These are phyloP conservation scores for roundworm (Caenorhabditis elegans) DNA, from an alignment of 1,140 invertebrate genomes.

Conservation along the genomic window WBcel235 BX284605.5:6097001-6097500, in stretches of 20 bases:
- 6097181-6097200: too few species aligned
- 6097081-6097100: background rate
- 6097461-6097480: background rate
- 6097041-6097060: too few species aligned
- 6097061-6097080: too few species aligned
- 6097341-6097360: background rate
- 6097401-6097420: background rate
- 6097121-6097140: too few species aligned
- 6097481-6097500: background rate
- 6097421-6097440: background rate
- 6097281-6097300: background rate
- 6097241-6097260: too few species aligned
- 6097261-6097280: background rate
- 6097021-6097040: too few species aligned
- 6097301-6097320: background rate
- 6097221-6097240: too few species aligned
- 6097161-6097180: too few species aligned
- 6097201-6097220: too few species aligned
- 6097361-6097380: background rate
- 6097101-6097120: background rate
- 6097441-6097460: background rate
- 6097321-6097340: background rate
- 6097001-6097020: too few species aligned
- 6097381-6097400: too few species aligned
- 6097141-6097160: too few species aligned